Evolutionary conservation across 1,140 invertebrate genomes (phyloP).

Genomic region (Gryllus bimaculatus): DNA sequence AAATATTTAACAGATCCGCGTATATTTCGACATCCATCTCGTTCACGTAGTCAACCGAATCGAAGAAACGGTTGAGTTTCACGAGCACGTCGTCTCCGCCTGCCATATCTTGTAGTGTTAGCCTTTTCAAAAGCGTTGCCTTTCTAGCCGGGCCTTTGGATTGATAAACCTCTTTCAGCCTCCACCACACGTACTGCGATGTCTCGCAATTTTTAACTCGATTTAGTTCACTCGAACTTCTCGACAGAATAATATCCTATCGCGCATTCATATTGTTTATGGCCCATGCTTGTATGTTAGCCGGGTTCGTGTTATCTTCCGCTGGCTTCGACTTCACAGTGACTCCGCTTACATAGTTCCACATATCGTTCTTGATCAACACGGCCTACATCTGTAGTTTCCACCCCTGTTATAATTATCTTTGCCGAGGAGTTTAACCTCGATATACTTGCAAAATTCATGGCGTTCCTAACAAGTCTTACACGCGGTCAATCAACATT

Average conservation of each 20-base stretch:
- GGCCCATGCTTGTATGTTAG: too few relatives aligned
- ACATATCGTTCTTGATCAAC: background rate
- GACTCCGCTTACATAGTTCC: background rate
- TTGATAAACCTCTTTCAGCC: background rate
- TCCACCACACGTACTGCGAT: background rate
- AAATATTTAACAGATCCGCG: background rate
- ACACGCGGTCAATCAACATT: too few relatives aligned
- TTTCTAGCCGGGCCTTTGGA: background rate
- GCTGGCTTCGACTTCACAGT: background rate
- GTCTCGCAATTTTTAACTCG: background rate
- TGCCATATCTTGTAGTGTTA: background rate
- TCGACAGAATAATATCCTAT: background rate
- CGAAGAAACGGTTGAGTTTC: background rate
- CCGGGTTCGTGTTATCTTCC: background rate
- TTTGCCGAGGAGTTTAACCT: background rate
- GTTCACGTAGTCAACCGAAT: background rate
- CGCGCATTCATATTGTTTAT: background rate
- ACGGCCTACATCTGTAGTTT: background rate
- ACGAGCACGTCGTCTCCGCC: background rate
- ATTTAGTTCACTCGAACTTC: background rate
- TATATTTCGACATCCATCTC: background rate
- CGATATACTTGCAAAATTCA: too few relatives aligned
- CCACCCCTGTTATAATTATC: background rate
- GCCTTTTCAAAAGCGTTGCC: background rate
- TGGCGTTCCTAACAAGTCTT: too few relatives aligned